Evolutionary conservation across 2,797 vertebrate genomes (phyloP).

Genomic region (Enteromius viviparus): DNA sequence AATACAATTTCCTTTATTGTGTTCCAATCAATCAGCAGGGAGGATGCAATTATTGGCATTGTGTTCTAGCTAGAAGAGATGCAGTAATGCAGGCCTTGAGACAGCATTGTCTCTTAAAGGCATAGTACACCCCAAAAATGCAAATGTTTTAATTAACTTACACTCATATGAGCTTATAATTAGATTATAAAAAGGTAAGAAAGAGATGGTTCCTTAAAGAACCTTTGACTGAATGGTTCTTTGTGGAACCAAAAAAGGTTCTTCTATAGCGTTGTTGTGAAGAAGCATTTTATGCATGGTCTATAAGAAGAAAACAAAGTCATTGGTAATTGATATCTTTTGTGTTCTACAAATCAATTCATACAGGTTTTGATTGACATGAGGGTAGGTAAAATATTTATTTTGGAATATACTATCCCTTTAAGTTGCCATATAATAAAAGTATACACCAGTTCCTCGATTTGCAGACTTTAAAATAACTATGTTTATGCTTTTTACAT

Average conservation of each 20-base stretch:
- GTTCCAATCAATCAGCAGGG: conserved; percentile 55
- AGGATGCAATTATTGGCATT: conserved; percentile 50
- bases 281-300: too few relatives aligned
- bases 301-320: not conserved
- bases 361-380: not conserved
- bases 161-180: not conserved
- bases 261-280: too few relatives aligned
- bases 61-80: conserved; percentile 46
- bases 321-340: not conserved
- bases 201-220: too few relatives aligned
- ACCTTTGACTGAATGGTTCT: too few relatives aligned
- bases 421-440: not conserved
- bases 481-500: not conserved
- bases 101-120: conserved; percentile 5
- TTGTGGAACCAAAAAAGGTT: too few relatives aligned
- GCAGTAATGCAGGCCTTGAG: conserved; percentile 40
- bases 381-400: not conserved
- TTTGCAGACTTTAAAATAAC: not conserved
- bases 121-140: not conserved
- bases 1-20: conserved; percentile 57
- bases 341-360: not conserved
- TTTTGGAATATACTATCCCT: not conserved
- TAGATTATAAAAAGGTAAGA: too few relatives aligned
- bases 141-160: not conserved
- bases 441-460: not conserved